Conservation (phyloP, 2,113 vertebrate species). For the Oreochromis niloticus region DNA sequence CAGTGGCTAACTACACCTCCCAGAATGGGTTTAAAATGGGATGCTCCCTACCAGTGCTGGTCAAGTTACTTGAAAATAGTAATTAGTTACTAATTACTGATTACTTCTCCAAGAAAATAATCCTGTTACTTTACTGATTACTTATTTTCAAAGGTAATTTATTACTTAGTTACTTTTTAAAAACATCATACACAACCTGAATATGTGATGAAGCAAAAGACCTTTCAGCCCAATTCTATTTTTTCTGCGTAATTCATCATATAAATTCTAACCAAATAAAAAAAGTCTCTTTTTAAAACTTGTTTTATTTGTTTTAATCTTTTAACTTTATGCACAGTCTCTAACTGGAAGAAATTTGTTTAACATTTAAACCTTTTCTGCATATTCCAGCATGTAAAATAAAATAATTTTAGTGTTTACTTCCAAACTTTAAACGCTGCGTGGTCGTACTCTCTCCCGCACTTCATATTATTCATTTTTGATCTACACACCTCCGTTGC, state of each 20-base stretch:
- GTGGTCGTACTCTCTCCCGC: not conserved
- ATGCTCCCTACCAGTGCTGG: not conserved
- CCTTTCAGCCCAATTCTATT: no score
- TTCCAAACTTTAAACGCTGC: not conserved
- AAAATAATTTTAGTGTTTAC: accelerated
- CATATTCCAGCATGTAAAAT: not conserved
- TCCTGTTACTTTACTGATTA: no score
- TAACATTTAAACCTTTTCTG: not conserved
- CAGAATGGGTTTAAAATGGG: not conserved
- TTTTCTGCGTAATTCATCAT: no score
- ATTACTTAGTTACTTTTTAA: no score
- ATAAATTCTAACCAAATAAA: no score
- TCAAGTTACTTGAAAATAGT: not conserved
- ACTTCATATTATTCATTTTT: not conserved
- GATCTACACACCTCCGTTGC: not conserved
- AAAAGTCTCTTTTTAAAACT: no score
- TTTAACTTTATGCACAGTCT: not conserved
- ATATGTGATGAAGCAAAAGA: no score
- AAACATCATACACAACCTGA: no score
- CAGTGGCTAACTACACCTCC: not conserved
- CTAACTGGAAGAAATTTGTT: not conserved
- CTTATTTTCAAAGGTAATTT: no score
- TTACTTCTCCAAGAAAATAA: no score
- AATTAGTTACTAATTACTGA: no score
- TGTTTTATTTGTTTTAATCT: not conserved